Base-by-base conservation (phyloP, 1,140 invertebrate species). In the Hyposmocoma kahamanoa region DNA sequence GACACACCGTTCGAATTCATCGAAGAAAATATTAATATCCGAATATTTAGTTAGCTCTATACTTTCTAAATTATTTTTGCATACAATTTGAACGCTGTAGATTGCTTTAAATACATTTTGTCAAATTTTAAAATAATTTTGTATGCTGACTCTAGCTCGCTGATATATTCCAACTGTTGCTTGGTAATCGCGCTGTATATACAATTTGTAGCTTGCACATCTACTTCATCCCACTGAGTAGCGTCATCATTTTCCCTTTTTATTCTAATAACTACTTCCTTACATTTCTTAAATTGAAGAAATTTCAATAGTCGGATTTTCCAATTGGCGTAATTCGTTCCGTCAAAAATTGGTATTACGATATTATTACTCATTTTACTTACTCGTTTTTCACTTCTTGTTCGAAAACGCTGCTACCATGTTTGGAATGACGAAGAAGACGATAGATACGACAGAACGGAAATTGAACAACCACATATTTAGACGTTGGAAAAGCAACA, bases 1-100 rank as follows among this genome's bases (percentile, higher is more conserved):
- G 28, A 59, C 46, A 8, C 52, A 34, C 67, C 73, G 75, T 22
- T 78, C 70, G 51, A 81, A 81, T 41, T 73, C 68, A 36, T 62
- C 56, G 34, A 78, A 81, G 20, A 78, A 80, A 11, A 61, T 56
- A 42, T 66, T 57, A 10, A 74, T 38, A 43, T 50, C 53, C 43
- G 9, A 52, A n/a, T 72, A 67, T 42, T 62, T 62, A 3, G 60
- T 64, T 24, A 71, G 11, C 59, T 22, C 66, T 1, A 67, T 59
- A 8, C 56, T 55, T 59, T 71, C 51, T 34, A 73, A 49, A 56
- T 71, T 68, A 47, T 53, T 53, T 51, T 54, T 42, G 39, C 64
- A 73, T 48, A 73, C 66, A 42, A 67, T 71, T 65, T 71, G 70
- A 73, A 42, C n/a, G 64, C 53, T 8, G 62, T 73, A 36, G 58